Conservation (phyloP, 35 echinoderm and acorn worm species). For the Heliocidaris erythrogramma region DNA sequence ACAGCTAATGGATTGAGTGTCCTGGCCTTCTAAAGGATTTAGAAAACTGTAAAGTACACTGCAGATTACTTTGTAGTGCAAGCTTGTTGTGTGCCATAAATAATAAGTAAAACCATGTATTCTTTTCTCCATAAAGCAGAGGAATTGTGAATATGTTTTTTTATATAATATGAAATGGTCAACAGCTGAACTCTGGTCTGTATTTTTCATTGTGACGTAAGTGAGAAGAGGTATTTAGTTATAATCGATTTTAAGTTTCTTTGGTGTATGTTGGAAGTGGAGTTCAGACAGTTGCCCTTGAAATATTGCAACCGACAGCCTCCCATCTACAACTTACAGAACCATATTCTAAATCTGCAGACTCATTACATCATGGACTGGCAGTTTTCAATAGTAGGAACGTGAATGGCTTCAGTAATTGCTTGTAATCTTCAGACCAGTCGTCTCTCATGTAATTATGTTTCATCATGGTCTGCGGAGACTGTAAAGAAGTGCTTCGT, state of each 20-base stretch:
- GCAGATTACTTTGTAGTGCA: background rate
- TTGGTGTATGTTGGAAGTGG: background rate
- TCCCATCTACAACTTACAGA: background rate
- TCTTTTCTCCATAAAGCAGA: background rate
- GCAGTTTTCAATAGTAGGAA: background rate
- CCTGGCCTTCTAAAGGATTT: background rate
- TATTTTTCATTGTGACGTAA: background rate
- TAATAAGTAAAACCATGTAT: background rate
- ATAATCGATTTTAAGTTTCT: background rate
- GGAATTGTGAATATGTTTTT: background rate
- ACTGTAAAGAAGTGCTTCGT: background rate
- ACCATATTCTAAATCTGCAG: background rate
- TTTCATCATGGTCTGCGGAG: background rate
- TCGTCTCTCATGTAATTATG: background rate
- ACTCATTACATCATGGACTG: background rate
- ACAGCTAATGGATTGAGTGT: background rate
- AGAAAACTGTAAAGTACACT: background rate
- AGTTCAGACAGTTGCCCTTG: background rate
- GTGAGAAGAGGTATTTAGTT: constrained; percentile 11
- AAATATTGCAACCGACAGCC: background rate
- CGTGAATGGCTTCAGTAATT: background rate
- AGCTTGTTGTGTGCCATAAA: background rate
- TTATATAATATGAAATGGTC: background rate
- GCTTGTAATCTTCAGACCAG: background rate
- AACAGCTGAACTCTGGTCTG: background rate